A percentile compares a stretch with the other conserved stretches of the same genome.
phyloP scores from a whole-genome alignment of 2,797 vertebrate genomes.

The Acanthis flammea region DNA sequence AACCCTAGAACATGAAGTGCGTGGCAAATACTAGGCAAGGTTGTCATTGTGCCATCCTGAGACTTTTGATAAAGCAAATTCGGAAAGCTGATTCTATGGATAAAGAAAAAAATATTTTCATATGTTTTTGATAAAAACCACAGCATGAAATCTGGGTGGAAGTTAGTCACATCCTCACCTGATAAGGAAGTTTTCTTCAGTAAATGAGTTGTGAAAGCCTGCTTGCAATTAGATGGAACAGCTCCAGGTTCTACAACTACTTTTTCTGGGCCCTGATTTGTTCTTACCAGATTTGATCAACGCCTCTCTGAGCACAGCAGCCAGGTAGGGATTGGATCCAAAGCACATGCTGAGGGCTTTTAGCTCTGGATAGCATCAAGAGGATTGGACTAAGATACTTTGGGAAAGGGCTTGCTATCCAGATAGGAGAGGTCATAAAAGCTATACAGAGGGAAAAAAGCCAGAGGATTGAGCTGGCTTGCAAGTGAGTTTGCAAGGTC shows the following conservation, averaged over 20 bases:
- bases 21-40: background rate
- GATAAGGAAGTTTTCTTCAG: conserved; percentile 57
- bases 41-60: background rate
- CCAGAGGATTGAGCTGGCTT: conserved; percentile 48
- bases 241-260: conserved; percentile 35
- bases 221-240: conserved; percentile 53
- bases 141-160: conserved; percentile 34
- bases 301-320: conserved; percentile 31
- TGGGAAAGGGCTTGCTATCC: conserved; percentile 41
- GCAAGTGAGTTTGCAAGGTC: conserved; percentile 44
- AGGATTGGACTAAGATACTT: conserved; percentile 30
- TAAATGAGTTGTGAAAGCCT: conserved; percentile 59
- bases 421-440: conserved; percentile 65
- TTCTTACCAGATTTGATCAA: conserved; percentile 42
- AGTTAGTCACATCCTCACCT: conserved; percentile 62
- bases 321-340: conserved; percentile 50
- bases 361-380: conserved; percentile 59
- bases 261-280: conserved; percentile 49
- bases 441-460: conserved; percentile 43
- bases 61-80: background rate
- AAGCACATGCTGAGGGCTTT: conserved; percentile 48
- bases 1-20: background rate
- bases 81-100: background rate
- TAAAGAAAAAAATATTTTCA: background rate
- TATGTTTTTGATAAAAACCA: conserved; percentile 35